Base-by-base conservation (phyloP, 2,888 invertebrate genomes). In the Dioctria linearis region DNA sequence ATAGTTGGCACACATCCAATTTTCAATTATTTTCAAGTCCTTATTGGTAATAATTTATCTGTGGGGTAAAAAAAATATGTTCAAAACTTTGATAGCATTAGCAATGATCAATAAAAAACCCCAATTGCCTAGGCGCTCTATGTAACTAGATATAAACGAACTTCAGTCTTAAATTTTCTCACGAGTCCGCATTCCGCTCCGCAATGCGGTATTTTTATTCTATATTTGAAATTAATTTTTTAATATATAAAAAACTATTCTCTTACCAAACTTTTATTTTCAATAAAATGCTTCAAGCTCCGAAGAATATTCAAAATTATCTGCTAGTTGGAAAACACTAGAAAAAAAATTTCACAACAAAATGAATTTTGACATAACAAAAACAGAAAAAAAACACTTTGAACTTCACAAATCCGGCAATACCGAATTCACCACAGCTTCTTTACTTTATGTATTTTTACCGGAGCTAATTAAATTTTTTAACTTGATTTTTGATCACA, bases 331-430 rank as follows among this genome's bases (percentile, higher is more conserved):
- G 37, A 69, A 73, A 57, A 57, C 54, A 57, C 54, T 57, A 51
- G 57, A 54, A 57, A 54, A 25, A 25, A 73, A 57, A 73, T 73
- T 73, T 40, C 71, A 73, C 71, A 73, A 73, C 51, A 54, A 40
- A 73, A 51, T 25, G 25, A 39, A 54, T 51, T 73, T 73, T 73
- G 73, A 57, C 57, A 73, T 39, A 57, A 69, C 43, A 43, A 69
- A 69, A 69, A 69, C 69, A 57, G 73, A 40, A 8, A 71, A 54
- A 54, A n/a, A n/a, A 9, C n/a, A 40, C 57, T 73, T 73, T 57
- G 5, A 73, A 73, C 73, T 73, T 73, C 73, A 73, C 67, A 67
- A 67, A 6, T 67, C 46, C 8, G 49, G 11, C 67, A 37, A 46
- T 13, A 51, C 5, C 43, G 25, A 49, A 67, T 46, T 49, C 67